phyloP scores from a whole-genome alignment of 1,140 invertebrate species.

The Caenorhabditis remanei region DNA sequence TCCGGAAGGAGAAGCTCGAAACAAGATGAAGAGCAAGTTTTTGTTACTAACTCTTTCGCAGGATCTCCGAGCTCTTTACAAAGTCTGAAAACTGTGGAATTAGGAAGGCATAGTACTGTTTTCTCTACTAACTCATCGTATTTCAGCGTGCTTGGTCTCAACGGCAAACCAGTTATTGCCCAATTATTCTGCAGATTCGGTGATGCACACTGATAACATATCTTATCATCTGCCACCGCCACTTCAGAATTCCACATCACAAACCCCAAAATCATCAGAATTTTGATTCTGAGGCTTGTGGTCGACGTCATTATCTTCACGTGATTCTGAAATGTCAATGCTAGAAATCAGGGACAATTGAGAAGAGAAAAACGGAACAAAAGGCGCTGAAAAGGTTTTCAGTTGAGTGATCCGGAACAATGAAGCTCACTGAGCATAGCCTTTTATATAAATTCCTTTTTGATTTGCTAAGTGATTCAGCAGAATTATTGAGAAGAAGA shows the following conservation, averaged over 20 bases:
- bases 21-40: neutral
- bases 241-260: neutral
- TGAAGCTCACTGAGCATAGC: neutral
- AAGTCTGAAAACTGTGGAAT: neutral
- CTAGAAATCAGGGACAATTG: neutral
- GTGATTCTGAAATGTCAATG: neutral
- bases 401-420: neutral
- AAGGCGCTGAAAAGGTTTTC: neutral
- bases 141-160: neutral
- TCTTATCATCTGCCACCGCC: neutral
- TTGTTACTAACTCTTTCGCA: neutral
- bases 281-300: neutral
- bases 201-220: constrained; percentile 24
- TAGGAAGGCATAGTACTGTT: neutral
- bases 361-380: neutral
- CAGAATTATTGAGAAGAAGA: neutral
- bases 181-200: constrained; percentile 22
- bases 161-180: constrained; percentile 17
- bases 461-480: constrained; percentile 16
- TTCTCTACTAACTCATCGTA: neutral
- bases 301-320: neutral
- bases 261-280: neutral
- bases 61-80: too few species aligned
- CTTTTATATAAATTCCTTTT: constrained; percentile 1
- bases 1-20: neutral